phyloP scores from a whole-genome alignment of 2,888 invertebrate species.

The Tachina lurida region DNA sequence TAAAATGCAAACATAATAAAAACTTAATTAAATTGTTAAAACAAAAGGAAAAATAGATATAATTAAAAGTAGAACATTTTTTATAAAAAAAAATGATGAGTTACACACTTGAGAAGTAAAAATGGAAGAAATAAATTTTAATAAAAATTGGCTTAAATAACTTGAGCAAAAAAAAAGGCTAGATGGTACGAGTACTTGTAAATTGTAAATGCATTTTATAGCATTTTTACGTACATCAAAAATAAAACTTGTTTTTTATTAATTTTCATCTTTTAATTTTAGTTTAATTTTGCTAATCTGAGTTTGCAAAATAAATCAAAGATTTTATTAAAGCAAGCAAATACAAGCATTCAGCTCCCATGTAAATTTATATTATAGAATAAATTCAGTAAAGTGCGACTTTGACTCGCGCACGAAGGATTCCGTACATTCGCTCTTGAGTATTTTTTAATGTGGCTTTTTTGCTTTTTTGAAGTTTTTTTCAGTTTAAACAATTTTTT shows the following conservation, averaged over 20 bases:
- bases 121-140: constrained; percentile 8
- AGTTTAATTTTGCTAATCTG: too few relatives aligned
- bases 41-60: constrained; percentile 65
- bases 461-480: too few relatives aligned
- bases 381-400: too few relatives aligned
- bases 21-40: constrained; percentile 78
- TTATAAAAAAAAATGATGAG: background rate
- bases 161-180: constrained; percentile 3
- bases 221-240: background rate
- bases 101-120: constrained; percentile 15
- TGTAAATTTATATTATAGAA: too few relatives aligned
- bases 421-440: too few relatives aligned
- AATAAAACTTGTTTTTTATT: background rate
- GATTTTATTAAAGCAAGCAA: background rate
- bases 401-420: too few relatives aligned
- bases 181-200: background rate
- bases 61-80: constrained; percentile 18
- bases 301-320: background rate
- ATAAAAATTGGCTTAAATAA: constrained; percentile 22
- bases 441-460: too few relatives aligned
- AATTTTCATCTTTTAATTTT: background rate
- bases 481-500: too few relatives aligned
- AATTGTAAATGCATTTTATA: constrained; percentile 10
- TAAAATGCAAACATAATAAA: constrained; percentile 76
- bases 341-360: too few relatives aligned